Conservation (phyloP, 2,888 invertebrate species). For the Caenorhabditis drosophilae region DNA sequence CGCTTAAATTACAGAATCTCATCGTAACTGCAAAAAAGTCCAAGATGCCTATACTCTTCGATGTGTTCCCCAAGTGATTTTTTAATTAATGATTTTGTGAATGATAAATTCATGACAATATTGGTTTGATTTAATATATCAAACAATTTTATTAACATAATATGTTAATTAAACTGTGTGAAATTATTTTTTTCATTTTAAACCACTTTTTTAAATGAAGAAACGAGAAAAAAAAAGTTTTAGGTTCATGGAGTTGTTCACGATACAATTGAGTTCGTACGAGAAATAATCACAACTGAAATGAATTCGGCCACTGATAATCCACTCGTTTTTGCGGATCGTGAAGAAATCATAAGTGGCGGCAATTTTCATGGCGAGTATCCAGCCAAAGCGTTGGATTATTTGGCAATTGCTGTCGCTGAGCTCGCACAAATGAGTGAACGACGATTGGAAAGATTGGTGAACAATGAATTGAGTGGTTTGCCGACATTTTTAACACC, state of each 20-base stretch:
- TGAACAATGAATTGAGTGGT: constrained; percentile 77
- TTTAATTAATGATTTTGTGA: constrained; percentile 34
- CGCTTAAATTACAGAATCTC: constrained; percentile 73
- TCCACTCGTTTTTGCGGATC: constrained; percentile 75
- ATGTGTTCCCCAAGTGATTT: constrained; percentile 74
- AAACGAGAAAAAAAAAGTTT: constrained; percentile 9
- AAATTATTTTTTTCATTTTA: not conserved
- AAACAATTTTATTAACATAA: not conserved
- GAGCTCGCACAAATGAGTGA: constrained; percentile 78
- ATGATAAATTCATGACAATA: too few species aligned
- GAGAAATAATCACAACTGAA: constrained; percentile 75
- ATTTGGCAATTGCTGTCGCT: constrained; percentile 76
- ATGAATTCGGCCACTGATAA: constrained; percentile 78
- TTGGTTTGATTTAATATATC: too few species aligned
- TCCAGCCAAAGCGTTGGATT: constrained; percentile 77
- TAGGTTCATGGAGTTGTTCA: constrained; percentile 76
- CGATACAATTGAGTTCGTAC: constrained; percentile 77
- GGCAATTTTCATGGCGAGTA: constrained; percentile 80
- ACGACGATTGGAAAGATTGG: constrained; percentile 75
- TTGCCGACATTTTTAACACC: constrained; percentile 77
- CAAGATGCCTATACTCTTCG: constrained; percentile 78
- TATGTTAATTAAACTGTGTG: constrained; percentile 2
- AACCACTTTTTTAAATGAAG: constrained; percentile 9
- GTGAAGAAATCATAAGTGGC: constrained; percentile 76
- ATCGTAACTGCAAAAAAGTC: constrained; percentile 76